These are phyloP conservation scores for Colaptes auratus DNA, from an alignment of 2,113 vertebrate species.

Conservation along the genomic window DNA sequence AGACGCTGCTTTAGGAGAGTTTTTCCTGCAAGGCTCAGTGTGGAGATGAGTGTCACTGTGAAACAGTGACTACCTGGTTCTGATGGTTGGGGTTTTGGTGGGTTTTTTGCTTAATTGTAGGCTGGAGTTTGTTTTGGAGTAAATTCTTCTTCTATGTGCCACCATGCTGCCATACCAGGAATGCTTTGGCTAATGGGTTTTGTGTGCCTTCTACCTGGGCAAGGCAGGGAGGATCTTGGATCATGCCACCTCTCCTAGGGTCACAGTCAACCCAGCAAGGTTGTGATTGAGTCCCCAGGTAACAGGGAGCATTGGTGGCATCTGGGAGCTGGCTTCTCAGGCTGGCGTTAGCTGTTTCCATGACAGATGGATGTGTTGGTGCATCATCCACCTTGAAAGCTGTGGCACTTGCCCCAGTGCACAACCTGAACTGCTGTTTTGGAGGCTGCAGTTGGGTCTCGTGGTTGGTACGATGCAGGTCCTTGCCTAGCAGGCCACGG, in stretches of 20 bases:
- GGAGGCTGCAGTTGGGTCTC: background rate
- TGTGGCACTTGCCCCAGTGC: fast-evolving
- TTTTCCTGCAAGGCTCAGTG: background rate
- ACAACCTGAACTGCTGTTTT: background rate
- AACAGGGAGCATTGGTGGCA: background rate
- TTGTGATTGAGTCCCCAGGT: background rate
- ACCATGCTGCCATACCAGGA: fast-evolving
- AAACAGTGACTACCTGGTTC: background rate
- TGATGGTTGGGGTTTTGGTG: background rate
- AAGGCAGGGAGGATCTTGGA: no score
- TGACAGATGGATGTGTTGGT: background rate
- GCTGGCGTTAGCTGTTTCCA: background rate
- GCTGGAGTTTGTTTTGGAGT: background rate
- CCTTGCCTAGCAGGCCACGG: background rate
- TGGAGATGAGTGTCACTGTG: background rate
- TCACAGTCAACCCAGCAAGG: background rate
- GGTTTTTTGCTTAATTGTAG: background rate
- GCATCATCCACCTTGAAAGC: background rate
- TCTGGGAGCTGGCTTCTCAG: fast-evolving
- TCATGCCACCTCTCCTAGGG: background rate
- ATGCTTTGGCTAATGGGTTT: background rate
- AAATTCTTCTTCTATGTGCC: background rate
- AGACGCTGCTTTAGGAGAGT: fast-evolving
- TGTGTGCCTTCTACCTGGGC: fast-evolving
- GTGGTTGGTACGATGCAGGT: background rate